Evolutionary conservation across 2,797 vertebrate species (phyloP), one percentile per base, ranked within the genome.

Genomic region (Chromis chromis): DNA sequence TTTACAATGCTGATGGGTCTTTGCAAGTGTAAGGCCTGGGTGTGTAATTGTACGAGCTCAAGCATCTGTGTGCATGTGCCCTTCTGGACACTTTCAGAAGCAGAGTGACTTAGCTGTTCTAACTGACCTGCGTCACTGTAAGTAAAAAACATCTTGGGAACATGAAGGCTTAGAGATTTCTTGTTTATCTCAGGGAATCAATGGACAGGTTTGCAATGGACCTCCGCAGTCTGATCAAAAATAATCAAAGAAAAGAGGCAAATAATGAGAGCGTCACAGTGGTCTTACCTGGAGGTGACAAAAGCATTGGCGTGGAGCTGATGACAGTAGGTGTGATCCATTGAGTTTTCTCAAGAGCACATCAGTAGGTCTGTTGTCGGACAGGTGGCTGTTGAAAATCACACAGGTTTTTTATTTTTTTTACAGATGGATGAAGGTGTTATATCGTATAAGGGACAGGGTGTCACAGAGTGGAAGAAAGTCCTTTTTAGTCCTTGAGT

Each of bases 391-490:
- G 21, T 54, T 19, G 22, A 54, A 52, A 28, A 62, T 60, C 21
- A 40, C 62, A 58, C 3, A 12, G 16, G n/a, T 27, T 9, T n/a
- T 48, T 17, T n/a, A 2, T 48, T 21, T 21, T 14, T 46, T 64
- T 61, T 67, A 25, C 28, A 65, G 59, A 65, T 57, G 17, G 42
- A 54, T 22, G 28, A n/a, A 63, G 25, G 39, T 67, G 65, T 58
- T 16, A 46, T 44, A 66, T 75, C 1, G 61, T 42, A 14, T 7
- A 17, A 7, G 24, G 14, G 49, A 50, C 19, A 19, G 10, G 13
- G 42, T 71, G 59, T 75, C 27, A 78, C 49, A 60, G 11, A 28
- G 40, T 65, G n/a, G 53, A 67, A 58, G 25, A 71, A 70, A 69
- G 27, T 70, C 1, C 21, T 64, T 66, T 78, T 66, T 42, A 65